Evolutionary conservation across 2,888 invertebrate genomes (phyloP), one percentile per base, ranked within the genome.

Genomic region (Diarsia dahlii): DNA sequence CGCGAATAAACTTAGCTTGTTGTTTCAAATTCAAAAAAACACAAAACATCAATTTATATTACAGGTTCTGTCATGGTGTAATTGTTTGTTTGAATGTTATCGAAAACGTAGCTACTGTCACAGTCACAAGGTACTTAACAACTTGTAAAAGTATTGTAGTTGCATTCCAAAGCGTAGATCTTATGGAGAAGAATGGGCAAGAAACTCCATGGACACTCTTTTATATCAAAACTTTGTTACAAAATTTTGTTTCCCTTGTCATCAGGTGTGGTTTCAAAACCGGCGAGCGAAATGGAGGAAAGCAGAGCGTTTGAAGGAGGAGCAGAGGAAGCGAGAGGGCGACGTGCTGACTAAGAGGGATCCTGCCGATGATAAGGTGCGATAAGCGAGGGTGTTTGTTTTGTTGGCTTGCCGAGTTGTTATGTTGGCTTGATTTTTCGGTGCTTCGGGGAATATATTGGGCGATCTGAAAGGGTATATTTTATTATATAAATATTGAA

Each of bases 191-290:
- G 39, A 39, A 39, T 39, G 39, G 39, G 4, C 39, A 39, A 39
- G 39, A 6, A 39, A 3, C 39, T 39, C 39, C 39, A 39, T 39
- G 39, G 39, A 2, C 39, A 39, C 39, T 39, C 39, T 39, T 39
- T 5, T 5, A 39, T 39, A n/a, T 28, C 28, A 2, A 2, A 28
- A 28, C 2, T 2, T 39, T 2, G 2, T 39, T 39, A 39, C 6
- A 39, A 39, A 39, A 39, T 39, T 4, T 39, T 39, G 39, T 72
- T 78, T 85, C 70, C 34, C 6, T 76, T 81, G 74, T 84, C 75
- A 10, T 4, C 94, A 99, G 99, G 99, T 99, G 52, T 99, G 99
- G 99, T 99, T 99, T 93, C 99, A 99, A 97, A 99, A 99, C 92
- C 97, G 99, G 63, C 97, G 99, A 77, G 99, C 99, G 60, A 99